These are phyloP conservation scores for Idris sp. DNA, from an alignment of 1,140 invertebrate species.

Conservation along the genomic window DNA sequence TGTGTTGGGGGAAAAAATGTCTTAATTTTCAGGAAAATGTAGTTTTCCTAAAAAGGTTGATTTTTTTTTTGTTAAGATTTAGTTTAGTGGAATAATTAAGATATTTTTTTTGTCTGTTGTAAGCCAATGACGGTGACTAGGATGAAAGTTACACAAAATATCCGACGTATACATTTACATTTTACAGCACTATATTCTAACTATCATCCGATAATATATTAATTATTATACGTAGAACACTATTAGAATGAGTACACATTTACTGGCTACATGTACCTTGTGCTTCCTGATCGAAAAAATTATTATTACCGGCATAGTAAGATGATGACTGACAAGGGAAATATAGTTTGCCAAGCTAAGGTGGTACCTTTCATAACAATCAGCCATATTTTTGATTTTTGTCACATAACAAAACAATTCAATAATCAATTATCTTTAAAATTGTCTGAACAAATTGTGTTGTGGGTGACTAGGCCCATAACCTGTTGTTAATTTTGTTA, in stretches of 20 bases:
- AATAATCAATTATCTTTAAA: too few species aligned
- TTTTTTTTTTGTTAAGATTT: too few species aligned
- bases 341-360: conserved; percentile 43
- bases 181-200: conserved; percentile 62
- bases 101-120: conserved; percentile 2
- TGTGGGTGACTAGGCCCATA: too few species aligned
- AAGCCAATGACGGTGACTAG: conserved; percentile 11
- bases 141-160: conserved; percentile 47
- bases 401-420: too few species aligned
- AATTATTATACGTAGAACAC: conserved; percentile 64
- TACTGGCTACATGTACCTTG: conserved; percentile 63
- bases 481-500: too few species aligned
- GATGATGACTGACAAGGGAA: conserved; percentile 57
- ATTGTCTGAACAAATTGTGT: too few species aligned
- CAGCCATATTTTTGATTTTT: too few species aligned
- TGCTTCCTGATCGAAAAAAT: conserved; percentile 67
- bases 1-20: too few species aligned
- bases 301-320: conserved; percentile 53
- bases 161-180: conserved; percentile 59
- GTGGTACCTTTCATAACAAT: conserved; percentile 16
- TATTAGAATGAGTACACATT: conserved; percentile 67
- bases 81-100: neutral
- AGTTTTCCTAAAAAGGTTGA: too few species aligned
- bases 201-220: conserved; percentile 62
- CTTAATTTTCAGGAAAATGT: too few species aligned